Base-by-base conservation (phyloP, 1,140 invertebrate species). In the Leptoteleia sp. region DNA sequence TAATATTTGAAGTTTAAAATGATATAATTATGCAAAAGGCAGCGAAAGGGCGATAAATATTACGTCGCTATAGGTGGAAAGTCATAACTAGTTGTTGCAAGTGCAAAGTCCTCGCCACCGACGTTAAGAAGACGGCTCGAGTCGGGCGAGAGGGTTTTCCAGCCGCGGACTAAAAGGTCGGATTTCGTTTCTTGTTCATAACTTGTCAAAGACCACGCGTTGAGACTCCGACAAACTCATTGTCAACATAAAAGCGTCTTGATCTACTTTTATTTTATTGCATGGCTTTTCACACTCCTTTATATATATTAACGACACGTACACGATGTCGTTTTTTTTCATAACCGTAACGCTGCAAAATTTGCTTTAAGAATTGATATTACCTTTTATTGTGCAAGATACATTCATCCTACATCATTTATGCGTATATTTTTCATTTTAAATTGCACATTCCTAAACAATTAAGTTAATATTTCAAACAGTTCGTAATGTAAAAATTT, bases 1-100 rank as follows among this genome's bases (percentile, higher is more conserved):
- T 61, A 71, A 67, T 61, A 72, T 59, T 82, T 81, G 77, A 83
- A 84, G 62, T 85, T 83, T 76, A 64, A 33, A 59, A 29, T 55
- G 61, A 71, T 82, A 79, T 81, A 81, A 82, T 76, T 76, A 61
- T 67, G 35, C 54, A 47, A 38, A 17, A 47, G 77, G 47, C 62
- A 62, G 68, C 81, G 70, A 78, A 82, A 84, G 59, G 59, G 67
- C 82, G 75, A 86, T 83, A 84, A 86, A 86, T 83, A 85, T 86
- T 85, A 83, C 79, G 79, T 64, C 54, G 55, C 80, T 82, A 67
- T 83, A 82, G 84, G 80, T 71, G 38, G 61, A 68, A 70, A 77
- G 27, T 64, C 61, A 61, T 75, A 67, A 75, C 61, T 38, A 65
- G 42, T 57, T 50, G 70, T 73, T 35, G 43, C 47, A 29, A 35